These are phyloP conservation scores for Platycheirus albimanus DNA, from an alignment of 2,888 invertebrate species.

Conservation along the genomic window DNA sequence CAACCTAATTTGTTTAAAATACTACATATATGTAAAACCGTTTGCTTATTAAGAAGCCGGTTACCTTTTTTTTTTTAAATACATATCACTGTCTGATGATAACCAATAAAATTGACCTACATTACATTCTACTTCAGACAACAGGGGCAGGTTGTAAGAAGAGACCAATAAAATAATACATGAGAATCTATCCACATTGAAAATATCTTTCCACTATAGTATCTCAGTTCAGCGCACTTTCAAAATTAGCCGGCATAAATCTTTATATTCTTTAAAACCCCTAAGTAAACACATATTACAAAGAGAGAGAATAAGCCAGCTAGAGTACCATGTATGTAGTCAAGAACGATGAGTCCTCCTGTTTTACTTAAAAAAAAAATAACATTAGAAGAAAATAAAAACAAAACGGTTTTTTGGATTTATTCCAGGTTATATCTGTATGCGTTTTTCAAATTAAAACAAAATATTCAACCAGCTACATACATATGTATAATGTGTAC, in stretches of 20 bases:
- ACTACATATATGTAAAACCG: no score
- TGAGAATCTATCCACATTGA: not conserved
- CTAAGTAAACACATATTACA: not conserved
- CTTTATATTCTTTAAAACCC: slow-evolving; percentile 10
- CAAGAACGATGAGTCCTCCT: not conserved
- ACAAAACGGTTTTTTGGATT: slow-evolving; percentile 57
- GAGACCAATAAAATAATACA: no score
- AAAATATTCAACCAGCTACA: not conserved
- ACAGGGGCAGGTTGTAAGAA: no score
- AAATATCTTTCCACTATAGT: no score
- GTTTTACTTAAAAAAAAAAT: not conserved
- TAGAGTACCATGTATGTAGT: not conserved
- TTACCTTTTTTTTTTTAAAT: no score
- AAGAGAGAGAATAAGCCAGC: not conserved
- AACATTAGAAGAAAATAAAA: slow-evolving; percentile 31
- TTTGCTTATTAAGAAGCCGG: no score
- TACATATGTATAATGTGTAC: no score
- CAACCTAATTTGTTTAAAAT: not conserved
- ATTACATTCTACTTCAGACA: slow-evolving; percentile 1
- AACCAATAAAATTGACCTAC: slow-evolving; percentile 29
- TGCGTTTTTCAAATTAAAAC: slow-evolving; percentile 25
- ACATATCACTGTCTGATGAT: no score
- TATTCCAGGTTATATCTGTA: slow-evolving; percentile 60
- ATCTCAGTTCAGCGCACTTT: slow-evolving; percentile 70
- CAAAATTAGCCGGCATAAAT: slow-evolving; percentile 53